Conservation (phyloP, 2,797 vertebrate species). For the Rhinoraja longicauda region DNA sequence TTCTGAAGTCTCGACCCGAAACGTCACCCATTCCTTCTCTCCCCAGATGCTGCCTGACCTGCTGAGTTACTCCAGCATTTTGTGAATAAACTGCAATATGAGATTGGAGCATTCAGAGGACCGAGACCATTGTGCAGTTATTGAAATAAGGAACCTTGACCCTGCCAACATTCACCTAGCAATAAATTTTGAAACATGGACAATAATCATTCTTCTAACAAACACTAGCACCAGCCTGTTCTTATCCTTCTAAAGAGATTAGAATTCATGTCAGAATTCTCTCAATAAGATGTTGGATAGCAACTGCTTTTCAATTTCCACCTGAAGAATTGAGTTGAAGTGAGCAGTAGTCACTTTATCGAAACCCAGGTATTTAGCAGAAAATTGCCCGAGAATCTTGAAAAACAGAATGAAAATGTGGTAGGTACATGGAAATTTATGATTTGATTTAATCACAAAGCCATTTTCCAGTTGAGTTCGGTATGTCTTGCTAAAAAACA, state of each 20-base stretch:
- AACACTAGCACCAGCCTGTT: not conserved
- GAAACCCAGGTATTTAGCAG: not conserved
- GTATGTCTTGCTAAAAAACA: not conserved
- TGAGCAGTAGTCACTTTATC: not conserved
- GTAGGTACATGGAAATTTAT: not conserved
- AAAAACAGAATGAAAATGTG: conserved; percentile 2
- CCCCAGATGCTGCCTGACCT: no score
- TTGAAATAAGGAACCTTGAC: not conserved
- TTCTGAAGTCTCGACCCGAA: no score
- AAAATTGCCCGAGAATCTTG: not conserved
- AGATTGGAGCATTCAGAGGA: not conserved
- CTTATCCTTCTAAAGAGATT: not conserved
- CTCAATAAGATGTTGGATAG: not conserved
- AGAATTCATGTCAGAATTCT: not conserved
- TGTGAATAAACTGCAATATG: not conserved
- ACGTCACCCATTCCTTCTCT: no score
- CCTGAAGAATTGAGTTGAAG: not conserved
- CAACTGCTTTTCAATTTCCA: not conserved
- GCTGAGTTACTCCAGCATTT: no score
- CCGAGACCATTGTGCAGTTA: not conserved
- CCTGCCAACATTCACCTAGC: not conserved
- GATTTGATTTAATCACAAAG: conserved; percentile 13
- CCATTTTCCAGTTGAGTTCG: not conserved
- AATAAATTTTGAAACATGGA: not conserved
- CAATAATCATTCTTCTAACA: not conserved